These are phyloP conservation scores for Sinocyclocheilus rhinocerous DNA, from an alignment of 2,113 vertebrate species.

Conservation along the genomic window DNA sequence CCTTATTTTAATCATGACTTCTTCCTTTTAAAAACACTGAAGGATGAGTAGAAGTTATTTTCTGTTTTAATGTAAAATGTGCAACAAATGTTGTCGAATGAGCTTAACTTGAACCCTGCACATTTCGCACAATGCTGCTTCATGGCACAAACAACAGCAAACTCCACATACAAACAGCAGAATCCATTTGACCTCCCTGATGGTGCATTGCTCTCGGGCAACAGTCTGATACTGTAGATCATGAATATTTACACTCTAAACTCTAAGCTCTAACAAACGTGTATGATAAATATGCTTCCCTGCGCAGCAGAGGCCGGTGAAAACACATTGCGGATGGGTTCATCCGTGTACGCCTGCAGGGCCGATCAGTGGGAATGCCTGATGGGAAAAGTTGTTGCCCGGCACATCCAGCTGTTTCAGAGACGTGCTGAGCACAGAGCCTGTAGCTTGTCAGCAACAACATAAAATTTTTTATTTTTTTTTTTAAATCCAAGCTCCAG, in stretches of 20 bases:
- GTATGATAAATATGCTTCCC: conserved; percentile 1
- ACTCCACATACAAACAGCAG: not conserved
- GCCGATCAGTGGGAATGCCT: conserved; percentile 4
- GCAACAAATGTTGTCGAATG: not conserved
- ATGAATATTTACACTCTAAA: conserved; percentile 37
- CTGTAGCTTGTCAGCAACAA: conserved; percentile 4
- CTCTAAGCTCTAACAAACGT: not conserved
- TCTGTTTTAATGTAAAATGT: not conserved
- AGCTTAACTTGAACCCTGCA: not conserved
- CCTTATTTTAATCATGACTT: not conserved
- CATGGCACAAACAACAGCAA: not conserved
- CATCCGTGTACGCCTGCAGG: conserved; percentile 18
- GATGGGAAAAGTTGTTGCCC: conserved; percentile 29
- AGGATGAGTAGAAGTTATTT: not conserved
- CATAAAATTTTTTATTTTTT: too few relatives aligned
- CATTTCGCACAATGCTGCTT: not conserved
- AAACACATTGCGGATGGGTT: conserved; percentile 25
- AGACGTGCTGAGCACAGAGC: conserved; percentile 6
- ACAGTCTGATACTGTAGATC: not conserved
- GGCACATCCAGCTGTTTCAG: conserved; percentile 24
- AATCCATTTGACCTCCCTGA: conserved; percentile 16
- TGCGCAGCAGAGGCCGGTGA: not conserved
- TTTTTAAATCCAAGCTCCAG: not conserved
- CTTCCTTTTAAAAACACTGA: not conserved
- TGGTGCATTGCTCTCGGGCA: conserved; percentile 13